Evolutionary conservation across 2,113 vertebrate species (phyloP).

Genomic region (Neolamprologus hecqui): DNA sequence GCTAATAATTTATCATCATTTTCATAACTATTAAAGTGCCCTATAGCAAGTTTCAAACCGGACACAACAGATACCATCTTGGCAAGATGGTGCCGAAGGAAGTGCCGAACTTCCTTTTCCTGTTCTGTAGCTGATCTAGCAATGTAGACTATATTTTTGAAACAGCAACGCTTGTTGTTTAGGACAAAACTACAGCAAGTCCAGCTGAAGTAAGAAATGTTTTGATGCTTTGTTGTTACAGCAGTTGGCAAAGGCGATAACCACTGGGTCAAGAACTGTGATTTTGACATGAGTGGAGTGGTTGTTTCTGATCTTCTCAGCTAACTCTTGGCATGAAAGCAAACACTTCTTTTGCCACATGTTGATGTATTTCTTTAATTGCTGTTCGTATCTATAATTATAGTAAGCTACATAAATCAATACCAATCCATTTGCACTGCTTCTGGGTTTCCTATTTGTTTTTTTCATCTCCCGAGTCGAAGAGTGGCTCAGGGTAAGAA

Average conservation of each 20-base stretch:
- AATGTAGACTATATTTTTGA: neutral
- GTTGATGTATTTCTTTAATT: neutral
- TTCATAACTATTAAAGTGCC: neutral
- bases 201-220: neutral
- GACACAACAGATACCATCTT: neutral
- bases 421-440: neutral
- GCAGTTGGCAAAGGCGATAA: neutral
- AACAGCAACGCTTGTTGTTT: neutral
- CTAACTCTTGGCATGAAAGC: neutral
- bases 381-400: neutral
- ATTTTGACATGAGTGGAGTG: neutral
- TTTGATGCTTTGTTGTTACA: rapidly evolving
- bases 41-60: neutral
- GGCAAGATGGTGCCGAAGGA: neutral
- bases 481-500: neutral
- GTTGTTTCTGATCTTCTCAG: neutral
- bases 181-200: neutral
- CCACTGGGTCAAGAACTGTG: neutral
- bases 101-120: neutral
- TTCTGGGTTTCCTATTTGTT: neutral
- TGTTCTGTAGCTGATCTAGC: neutral
- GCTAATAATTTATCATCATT: neutral
- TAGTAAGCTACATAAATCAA: neutral
- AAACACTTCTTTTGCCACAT: neutral
- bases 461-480: neutral